Conservation (phyloP, 92 coral and sea anemone genomes). For the Montipora capitata region DNA sequence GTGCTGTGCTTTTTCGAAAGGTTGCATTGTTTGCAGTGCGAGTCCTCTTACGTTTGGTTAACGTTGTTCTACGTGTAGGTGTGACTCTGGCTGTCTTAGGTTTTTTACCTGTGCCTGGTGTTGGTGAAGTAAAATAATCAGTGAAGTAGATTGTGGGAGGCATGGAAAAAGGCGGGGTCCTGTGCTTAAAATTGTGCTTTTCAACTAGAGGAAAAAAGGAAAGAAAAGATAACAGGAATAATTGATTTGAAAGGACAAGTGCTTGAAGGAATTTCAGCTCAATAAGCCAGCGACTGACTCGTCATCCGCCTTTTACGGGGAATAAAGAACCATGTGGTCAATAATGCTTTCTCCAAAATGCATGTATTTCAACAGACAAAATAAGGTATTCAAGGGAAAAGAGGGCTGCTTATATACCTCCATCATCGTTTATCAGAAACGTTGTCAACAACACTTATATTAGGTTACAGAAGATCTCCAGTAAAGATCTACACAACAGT, state of each 20-base stretch:
- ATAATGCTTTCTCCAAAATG: too few relatives aligned
- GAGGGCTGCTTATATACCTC: too few relatives aligned
- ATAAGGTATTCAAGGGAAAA: too few relatives aligned
- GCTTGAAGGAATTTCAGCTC: neutral
- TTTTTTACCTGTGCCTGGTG: constrained; percentile 7
- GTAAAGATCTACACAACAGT: too few relatives aligned
- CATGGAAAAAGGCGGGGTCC: constrained; percentile 19
- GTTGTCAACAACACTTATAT: too few relatives aligned
- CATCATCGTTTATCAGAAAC: too few relatives aligned
- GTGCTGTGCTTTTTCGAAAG: constrained; percentile 18
- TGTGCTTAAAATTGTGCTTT: constrained; percentile 9
- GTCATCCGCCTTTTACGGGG: neutral
- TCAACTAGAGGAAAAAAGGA: constrained; percentile 41
- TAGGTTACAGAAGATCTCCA: neutral
- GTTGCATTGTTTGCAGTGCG: constrained; percentile 33
- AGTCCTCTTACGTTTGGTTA: constrained; percentile 33
- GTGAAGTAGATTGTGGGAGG: constrained; percentile 26
- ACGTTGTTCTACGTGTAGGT: constrained; percentile 39
- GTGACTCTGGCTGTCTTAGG: constrained; percentile 26
- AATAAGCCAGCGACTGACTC: neutral
- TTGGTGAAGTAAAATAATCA: constrained; percentile 12
- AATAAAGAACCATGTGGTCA: neutral
- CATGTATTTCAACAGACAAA: too few relatives aligned
- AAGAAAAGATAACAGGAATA: neutral
- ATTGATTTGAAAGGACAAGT: neutral